Base-by-base conservation (phyloP, 1,140 invertebrate genomes). In the Drosophila kanapiae region DNA sequence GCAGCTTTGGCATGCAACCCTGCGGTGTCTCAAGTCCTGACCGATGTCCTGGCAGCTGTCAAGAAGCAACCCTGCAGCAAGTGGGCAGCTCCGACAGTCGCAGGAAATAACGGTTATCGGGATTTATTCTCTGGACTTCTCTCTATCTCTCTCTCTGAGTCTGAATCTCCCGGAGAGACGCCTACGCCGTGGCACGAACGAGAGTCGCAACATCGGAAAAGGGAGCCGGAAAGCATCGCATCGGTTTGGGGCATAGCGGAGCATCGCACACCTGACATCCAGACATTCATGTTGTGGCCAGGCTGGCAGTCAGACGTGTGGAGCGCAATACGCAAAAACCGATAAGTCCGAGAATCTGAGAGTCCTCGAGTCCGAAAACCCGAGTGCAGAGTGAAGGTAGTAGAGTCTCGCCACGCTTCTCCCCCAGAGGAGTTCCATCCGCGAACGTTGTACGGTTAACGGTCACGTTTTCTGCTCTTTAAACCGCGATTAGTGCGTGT, bases 211-310 rank as follows among this genome's bases (percentile, higher is more conserved):
- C 11, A 37, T 54, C 51, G 51, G 33, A 67, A 54, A 56, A 53
- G 38, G 82, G 80, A 86, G 80, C 85, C 82, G 85, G 86, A 90
- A 79, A 61, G 67, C 78, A 67, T 67, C 16, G 54, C 35, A 10
- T 56, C 35, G 53, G 53, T 2, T 9, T 56, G 53, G 35, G 35
- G 53, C 60, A 18, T 40, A 54, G 60, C 43, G 45, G 45, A 38
- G 27, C 54, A 70, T 77, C 78, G 85, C 85, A 88, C 85, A 88
- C 85, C 85, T 88, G 85, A 88, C 85, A 90, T 87, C 86, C 83
- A 82, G 83, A 87, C 84, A 87, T 90, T 90, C 85, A 84, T 90
- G 86, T 90, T 90, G 85, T 90, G 85, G 86, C 85, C 71, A 91
- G 78, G 78, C 75, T 91, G 82, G 68, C 81, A 90, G 86, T 90